These are phyloP conservation scores for Bombylius discolor DNA, from an alignment of 2,888 invertebrate species.

Conservation along the genomic window DNA sequence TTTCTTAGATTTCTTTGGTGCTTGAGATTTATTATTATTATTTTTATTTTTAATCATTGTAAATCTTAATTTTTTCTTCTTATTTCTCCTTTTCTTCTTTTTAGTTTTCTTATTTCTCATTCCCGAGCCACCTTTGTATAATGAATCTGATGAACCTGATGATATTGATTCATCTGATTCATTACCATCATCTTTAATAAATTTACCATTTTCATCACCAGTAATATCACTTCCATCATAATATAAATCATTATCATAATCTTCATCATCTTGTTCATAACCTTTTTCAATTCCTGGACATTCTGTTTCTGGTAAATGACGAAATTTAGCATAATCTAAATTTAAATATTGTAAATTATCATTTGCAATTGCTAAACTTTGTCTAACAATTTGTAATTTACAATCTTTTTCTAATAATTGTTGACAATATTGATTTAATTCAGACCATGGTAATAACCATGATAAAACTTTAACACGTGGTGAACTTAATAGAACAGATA, in stretches of 20 bases:
- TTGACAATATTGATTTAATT: constrained; percentile 43
- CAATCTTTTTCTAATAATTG: constrained; percentile 35
- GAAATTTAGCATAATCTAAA: constrained; percentile 48
- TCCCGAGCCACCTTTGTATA: neutral
- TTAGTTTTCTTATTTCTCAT: neutral
- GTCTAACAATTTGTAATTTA: constrained; percentile 10
- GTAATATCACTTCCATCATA: neutral
- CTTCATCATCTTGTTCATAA: constrained; percentile 13
- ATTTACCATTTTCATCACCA: neutral
- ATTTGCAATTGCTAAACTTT: constrained; percentile 13
- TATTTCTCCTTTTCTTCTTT: neutral
- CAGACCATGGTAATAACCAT: constrained; percentile 46
- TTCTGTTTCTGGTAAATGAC: constrained; percentile 38
- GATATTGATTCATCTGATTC: neutral
- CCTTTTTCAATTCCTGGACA: constrained; percentile 20
- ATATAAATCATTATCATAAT: neutral
- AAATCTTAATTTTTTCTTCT: neutral
- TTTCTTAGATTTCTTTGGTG: too few relatives aligned
- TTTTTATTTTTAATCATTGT: neutral
- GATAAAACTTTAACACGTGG: constrained; percentile 47
- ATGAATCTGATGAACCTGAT: neutral
- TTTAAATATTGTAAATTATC: constrained; percentile 42
- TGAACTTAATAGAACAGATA: constrained; percentile 45
- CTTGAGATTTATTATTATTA: neutral
- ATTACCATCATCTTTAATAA: neutral